Percentiles rank a stretch among this genome's conserved stretches.
Conservation (phyloP, 2,113 vertebrate genomes). For the Manacus vitellinus region DNA sequence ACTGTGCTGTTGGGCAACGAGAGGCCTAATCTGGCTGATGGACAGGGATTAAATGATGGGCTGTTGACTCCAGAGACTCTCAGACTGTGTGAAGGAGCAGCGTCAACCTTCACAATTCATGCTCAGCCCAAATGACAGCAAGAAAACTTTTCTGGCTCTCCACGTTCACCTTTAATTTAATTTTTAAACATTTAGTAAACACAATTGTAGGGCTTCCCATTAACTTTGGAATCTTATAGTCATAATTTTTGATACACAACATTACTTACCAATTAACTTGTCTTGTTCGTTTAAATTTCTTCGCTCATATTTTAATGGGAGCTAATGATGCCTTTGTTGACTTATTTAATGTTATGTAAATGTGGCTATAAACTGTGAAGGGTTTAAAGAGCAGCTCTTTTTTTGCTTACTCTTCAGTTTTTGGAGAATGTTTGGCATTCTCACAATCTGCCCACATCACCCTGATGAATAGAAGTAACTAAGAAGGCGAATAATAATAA, state of each 20-base stretch:
- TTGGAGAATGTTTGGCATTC: conserved; percentile 59
- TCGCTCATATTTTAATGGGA: conserved; percentile 97
- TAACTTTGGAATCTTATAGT: conserved; percentile 91
- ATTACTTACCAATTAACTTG: conserved; percentile 99
- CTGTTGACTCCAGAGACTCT: neutral
- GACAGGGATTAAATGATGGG: neutral
- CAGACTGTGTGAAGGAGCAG: neutral
- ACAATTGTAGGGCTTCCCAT: conserved; percentile 90
- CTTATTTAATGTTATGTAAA: conserved; percentile 88
- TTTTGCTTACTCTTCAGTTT: conserved; percentile 81
- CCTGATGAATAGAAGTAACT: conserved; percentile 57
- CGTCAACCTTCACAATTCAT: neutral
- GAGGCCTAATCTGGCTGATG: neutral
- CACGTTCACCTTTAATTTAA: conserved; percentile 79
- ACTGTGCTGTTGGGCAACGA: neutral
- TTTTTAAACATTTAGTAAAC: conserved; percentile 92
- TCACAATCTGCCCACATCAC: conserved; percentile 70
- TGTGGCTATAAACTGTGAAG: conserved; percentile 85
- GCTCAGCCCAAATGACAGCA: neutral
- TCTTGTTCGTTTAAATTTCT: conserved; percentile 95
- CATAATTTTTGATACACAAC: conserved; percentile 97
- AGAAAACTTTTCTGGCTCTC: conserved; percentile 60
- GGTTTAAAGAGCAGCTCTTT: conserved; percentile 75
- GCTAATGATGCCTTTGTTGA: conserved; percentile 96
- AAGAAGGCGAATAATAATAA: conserved; percentile 65